A percentile compares a stretch with the other conserved stretches of the same genome.
phyloP scores from a whole-genome alignment of 2,113 vertebrate species.

The Phrynosoma platyrhinos region DNA sequence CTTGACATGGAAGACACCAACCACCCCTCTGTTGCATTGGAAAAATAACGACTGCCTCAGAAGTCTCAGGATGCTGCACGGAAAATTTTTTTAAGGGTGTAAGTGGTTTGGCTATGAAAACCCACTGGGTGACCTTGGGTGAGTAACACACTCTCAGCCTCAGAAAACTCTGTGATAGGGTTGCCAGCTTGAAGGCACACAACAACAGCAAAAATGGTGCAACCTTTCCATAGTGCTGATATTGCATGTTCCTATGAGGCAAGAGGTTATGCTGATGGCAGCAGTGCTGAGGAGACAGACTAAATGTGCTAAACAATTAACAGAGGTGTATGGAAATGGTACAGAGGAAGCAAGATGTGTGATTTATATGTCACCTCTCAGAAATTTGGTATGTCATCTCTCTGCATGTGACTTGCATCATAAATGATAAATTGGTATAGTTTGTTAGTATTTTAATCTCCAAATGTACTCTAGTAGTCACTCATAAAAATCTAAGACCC shows the following conservation, averaged over 20 bases:
- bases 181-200: too few relatives aligned
- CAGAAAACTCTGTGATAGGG: too few relatives aligned
- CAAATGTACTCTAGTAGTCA: conserved; percentile 3
- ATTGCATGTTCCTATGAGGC: too few relatives aligned
- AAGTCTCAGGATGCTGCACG: too few relatives aligned
- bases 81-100: too few relatives aligned
- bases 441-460: conserved; percentile 24
- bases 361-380: neutral
- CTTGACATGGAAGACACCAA: too few relatives aligned
- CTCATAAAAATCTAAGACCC: too few relatives aligned
- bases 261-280: too few relatives aligned
- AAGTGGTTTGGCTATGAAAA: conserved; percentile 46
- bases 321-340: neutral
- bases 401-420: neutral
- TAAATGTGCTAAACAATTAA: neutral
- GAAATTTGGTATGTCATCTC: conserved; percentile 10
- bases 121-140: neutral
- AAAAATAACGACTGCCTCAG: neutral
- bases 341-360: conserved; percentile 9
- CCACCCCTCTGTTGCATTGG: neutral
- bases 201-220: too few relatives aligned
- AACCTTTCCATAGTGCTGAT: too few relatives aligned
- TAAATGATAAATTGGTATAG: neutral
- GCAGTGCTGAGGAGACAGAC: neutral
- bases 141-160: too few relatives aligned